phyloP scores from a whole-genome alignment of 2,888 invertebrate genomes.

The Erebia epiphron region DNA sequence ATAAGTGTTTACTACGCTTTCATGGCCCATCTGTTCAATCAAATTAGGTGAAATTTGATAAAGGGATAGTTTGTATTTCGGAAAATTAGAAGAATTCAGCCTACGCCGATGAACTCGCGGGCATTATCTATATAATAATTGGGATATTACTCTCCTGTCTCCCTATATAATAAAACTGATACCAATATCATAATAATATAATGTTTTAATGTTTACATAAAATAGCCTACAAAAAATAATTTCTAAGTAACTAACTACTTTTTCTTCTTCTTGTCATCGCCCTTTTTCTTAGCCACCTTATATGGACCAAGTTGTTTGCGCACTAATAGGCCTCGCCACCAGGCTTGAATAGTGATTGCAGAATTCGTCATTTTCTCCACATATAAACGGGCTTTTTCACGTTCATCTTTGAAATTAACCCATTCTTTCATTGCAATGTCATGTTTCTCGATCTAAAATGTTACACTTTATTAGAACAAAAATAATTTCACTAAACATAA shows the following conservation, averaged over 20 bases:
- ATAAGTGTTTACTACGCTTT: no score
- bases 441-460: conserved; percentile 54
- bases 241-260: conserved; percentile 32
- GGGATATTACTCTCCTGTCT: no score
- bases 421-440: conserved; percentile 57
- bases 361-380: conserved; percentile 61
- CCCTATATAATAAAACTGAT: no score
- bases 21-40: no score
- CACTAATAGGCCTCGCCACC: conserved; percentile 75
- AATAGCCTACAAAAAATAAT: neutral
- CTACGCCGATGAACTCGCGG: no score
- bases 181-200: neutral
- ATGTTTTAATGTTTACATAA: neutral
- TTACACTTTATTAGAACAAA: neutral
- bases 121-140: no score
- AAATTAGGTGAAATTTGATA: no score
- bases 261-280: conserved; percentile 40
- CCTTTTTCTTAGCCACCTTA: conserved; percentile 51
- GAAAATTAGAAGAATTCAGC: no score
- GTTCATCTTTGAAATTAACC: conserved; percentile 61
- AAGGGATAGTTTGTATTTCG: no score
- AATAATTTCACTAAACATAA: neutral
- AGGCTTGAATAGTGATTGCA: conserved; percentile 66
- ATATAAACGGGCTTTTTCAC: conserved; percentile 59
- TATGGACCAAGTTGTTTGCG: conserved; percentile 67